A percentile compares a stretch with the other conserved stretches of the same genome.
Conservation (phyloP, 2,113 vertebrate species). For the Manacus vitellinus region DNA sequence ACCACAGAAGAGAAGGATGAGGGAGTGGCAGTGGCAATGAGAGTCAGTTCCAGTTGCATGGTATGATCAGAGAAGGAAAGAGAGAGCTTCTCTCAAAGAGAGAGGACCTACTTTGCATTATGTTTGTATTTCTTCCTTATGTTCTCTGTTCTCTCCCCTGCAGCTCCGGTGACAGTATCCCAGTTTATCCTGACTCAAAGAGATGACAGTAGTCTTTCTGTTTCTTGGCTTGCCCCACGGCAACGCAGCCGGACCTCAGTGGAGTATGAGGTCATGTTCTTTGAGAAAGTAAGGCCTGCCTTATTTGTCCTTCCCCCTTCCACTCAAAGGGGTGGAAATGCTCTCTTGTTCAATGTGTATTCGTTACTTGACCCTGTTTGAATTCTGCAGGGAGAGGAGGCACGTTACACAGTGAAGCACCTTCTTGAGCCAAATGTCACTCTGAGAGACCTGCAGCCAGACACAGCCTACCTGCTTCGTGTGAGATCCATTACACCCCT, state of each 20-base stretch:
- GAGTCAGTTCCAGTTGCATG: slow-evolving; percentile 28
- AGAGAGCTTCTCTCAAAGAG: background rate
- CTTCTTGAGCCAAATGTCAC: slow-evolving; percentile 73
- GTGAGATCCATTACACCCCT: slow-evolving; percentile 75
- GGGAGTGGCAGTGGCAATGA: background rate
- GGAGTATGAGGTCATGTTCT: slow-evolving; percentile 72
- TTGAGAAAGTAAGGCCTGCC: slow-evolving; percentile 57
- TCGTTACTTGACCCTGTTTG: background rate
- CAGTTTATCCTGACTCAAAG: slow-evolving; percentile 15
- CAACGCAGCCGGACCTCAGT: slow-evolving; percentile 54
- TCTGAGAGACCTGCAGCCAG: slow-evolving; percentile 75
- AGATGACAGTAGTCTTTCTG: slow-evolving; percentile 69
- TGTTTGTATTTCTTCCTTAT: background rate
- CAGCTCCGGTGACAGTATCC: slow-evolving; percentile 55
- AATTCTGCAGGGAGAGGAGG: slow-evolving; percentile 71
- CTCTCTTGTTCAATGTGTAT: background rate
- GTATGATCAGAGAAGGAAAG: slow-evolving; percentile 29
- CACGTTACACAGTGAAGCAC: slow-evolving; percentile 73
- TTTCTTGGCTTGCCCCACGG: slow-evolving; percentile 62
- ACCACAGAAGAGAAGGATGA: background rate
- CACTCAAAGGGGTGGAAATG: background rate
- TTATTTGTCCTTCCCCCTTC: background rate
- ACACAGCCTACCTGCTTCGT: slow-evolving; percentile 75
- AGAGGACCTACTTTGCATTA: background rate
- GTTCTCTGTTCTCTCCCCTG: background rate